Evolutionary conservation across 2,113 vertebrate genomes (phyloP), one percentile per base, ranked within the genome.

Genomic region (Nanger granti): DNA sequence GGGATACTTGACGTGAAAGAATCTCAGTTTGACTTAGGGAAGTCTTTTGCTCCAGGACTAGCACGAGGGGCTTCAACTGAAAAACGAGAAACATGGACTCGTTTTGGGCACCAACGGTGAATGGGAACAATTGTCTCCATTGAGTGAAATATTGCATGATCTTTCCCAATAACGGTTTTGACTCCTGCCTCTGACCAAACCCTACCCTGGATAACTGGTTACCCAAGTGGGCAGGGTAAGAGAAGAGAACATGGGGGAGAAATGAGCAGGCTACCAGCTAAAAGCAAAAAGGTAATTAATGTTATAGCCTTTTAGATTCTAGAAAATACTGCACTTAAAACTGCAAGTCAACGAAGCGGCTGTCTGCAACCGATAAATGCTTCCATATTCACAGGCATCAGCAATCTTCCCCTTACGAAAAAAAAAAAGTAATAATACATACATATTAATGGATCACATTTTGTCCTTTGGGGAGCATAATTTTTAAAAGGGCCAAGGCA

Each of bases 241-340:
- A 98, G 98, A 97, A 57, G 88, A 97, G 93, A 96, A 94, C 97
- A 55, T 31, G 55, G 47, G 88, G 96, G 89, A 98, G 98, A 97
- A 97, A 97, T 95, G 76, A 96, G 95, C 97, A 97, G 96, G 97
- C 93, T 94, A 97, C 97, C 66, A 94, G 87, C 96, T 97, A 94
- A 66, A 98, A 97, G 98, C 96, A 98, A 97, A 98, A 95, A 98
- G 60, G 97, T 98, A 99, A 99, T 99, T 99, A 99, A 98, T 98
- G 98, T 95, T 98, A 98, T 28, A 96, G 99, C 98, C 98, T 98
- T 99, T 99, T 98, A 98, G 97, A 97, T 98, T 98, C 97, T 96
- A 98, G 98, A 98, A 99, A 99, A 98, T 98, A 98, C 98, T 98
- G 97, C 98, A 98, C 97, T 99, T 98, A 99, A 98, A 99, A 98